A percentile compares a stretch with the other conserved stretches of the same genome.
Conservation (phyloP, 2,888 invertebrate genomes). For the Lumbricus terrestris region DNA sequence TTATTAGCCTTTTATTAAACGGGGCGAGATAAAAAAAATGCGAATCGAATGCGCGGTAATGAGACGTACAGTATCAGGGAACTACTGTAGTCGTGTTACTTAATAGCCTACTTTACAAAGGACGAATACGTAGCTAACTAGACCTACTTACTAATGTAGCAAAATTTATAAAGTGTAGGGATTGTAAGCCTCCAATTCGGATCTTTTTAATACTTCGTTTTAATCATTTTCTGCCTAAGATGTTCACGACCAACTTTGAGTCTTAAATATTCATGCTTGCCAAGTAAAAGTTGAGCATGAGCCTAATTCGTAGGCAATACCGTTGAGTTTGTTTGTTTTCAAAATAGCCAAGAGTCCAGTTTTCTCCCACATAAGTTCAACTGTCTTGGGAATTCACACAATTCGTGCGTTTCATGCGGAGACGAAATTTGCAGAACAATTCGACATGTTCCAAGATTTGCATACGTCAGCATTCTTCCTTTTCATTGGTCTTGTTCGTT, state of each 20-base stretch:
- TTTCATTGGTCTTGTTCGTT: slow-evolving; percentile 83
- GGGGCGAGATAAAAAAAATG: too few species aligned
- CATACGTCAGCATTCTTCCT: slow-evolving; percentile 91
- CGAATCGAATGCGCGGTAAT: too few species aligned
- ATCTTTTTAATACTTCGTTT: neutral
- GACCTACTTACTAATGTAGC: neutral
- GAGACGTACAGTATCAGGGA: too few species aligned
- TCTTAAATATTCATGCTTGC: neutral
- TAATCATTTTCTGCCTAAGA: neutral
- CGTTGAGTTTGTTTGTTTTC: neutral
- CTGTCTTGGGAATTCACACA: slow-evolving; percentile 84
- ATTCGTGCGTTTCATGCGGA: slow-evolving; percentile 85
- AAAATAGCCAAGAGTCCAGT: slow-evolving; percentile 82
- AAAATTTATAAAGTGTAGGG: neutral
- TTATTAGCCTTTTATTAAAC: too few species aligned
- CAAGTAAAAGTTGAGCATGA: neutral
- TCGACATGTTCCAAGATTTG: slow-evolving; percentile 63
- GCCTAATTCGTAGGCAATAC: too few species aligned
- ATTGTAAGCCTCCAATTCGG: too few species aligned
- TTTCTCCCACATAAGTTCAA: slow-evolving; percentile 87
- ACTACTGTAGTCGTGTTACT: too few species aligned
- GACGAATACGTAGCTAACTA: neutral
- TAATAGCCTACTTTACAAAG: too few species aligned
- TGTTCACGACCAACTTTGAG: neutral
- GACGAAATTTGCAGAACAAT: slow-evolving; percentile 68